A percentile compares a stretch with the other conserved stretches of the same genome.
Conservation (phyloP, 2,888 invertebrate genomes). For the Apamea crenata region DNA sequence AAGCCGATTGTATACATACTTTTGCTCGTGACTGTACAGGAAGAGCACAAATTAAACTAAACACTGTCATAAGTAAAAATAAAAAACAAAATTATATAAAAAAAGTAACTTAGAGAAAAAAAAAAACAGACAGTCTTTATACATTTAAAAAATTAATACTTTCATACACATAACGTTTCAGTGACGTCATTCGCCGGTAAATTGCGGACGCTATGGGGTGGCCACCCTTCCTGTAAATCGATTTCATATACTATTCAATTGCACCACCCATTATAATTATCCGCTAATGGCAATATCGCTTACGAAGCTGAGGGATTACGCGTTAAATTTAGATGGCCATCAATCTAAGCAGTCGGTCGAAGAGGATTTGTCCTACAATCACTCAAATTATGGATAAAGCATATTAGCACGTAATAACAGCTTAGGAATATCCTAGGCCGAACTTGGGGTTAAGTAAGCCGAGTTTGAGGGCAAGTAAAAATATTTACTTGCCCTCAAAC, state of each 20-base stretch:
- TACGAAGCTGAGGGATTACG: slow-evolving; percentile 39
- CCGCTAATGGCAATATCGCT: slow-evolving; percentile 43
- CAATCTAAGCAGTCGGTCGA: slow-evolving; percentile 42
- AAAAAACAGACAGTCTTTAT: too few species aligned
- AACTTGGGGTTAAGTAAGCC: neutral
- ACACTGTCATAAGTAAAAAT: too few species aligned
- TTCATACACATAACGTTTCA: neutral
- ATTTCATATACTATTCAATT: slow-evolving; percentile 35
- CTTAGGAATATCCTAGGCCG: neutral
- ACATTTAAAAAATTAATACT: too few species aligned
- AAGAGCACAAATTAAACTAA: too few species aligned
- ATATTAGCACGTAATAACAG: slow-evolving; percentile 13
- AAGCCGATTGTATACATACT: too few species aligned
- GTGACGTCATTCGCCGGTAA: neutral
- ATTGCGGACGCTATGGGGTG: neutral
- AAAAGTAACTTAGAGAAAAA: too few species aligned
- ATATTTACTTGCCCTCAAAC: neutral
- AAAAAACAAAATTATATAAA: too few species aligned
- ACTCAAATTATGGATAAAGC: slow-evolving; percentile 41
- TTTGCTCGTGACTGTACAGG: too few species aligned
- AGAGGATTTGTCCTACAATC: slow-evolving; percentile 50
- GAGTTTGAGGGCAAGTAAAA: neutral
- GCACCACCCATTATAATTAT: slow-evolving; percentile 25
- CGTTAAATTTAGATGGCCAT: slow-evolving; percentile 56
- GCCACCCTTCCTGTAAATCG: neutral